phyloP scores from a whole-genome alignment of 1,140 invertebrate genomes.

The Liolophura sinensis region DNA sequence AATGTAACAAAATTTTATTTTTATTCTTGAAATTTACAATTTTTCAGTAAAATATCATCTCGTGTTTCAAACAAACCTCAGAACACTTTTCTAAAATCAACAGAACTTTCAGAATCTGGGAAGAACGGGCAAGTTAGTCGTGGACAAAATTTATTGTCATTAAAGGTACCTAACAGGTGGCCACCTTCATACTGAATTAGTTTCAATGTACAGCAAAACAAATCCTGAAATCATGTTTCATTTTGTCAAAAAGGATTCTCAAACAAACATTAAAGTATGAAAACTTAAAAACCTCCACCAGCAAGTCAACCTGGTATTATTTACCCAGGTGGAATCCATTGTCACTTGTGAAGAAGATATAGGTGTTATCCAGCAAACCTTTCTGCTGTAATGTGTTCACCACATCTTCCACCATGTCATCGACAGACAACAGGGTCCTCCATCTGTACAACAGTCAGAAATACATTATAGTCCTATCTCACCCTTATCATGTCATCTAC shows the following conservation, averaged over 20 bases:
- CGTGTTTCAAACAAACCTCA: too few species aligned
- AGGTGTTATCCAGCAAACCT: conserved; percentile 72
- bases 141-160: too few species aligned
- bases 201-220: background rate
- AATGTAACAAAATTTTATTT: too few species aligned
- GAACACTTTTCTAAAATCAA: too few species aligned
- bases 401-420: conserved; percentile 77
- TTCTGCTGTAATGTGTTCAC: conserved; percentile 64
- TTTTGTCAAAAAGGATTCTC: too few species aligned
- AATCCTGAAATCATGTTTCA: background rate
- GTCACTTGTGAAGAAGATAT: conserved; percentile 82
- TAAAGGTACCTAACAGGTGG: too few species aligned
- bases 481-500: conserved; percentile 1
- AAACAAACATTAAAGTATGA: too few species aligned
- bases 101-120: too few species aligned
- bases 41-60: too few species aligned
- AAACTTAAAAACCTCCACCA: background rate
- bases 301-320: conserved; percentile 18
- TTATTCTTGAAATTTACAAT: too few species aligned
- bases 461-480: conserved; percentile 1
- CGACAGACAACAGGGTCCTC: conserved; percentile 80
- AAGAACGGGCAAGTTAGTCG: too few species aligned
- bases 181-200: too few species aligned
- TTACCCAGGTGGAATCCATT: conserved; percentile 86
- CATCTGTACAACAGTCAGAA: conserved; percentile 59